A percentile compares a stretch with the other conserved stretches of the same genome.
These are phyloP conservation scores for Sebastes umbrosus DNA, from an alignment of 2,797 vertebrate genomes.

Conservation along the genomic window DNA sequence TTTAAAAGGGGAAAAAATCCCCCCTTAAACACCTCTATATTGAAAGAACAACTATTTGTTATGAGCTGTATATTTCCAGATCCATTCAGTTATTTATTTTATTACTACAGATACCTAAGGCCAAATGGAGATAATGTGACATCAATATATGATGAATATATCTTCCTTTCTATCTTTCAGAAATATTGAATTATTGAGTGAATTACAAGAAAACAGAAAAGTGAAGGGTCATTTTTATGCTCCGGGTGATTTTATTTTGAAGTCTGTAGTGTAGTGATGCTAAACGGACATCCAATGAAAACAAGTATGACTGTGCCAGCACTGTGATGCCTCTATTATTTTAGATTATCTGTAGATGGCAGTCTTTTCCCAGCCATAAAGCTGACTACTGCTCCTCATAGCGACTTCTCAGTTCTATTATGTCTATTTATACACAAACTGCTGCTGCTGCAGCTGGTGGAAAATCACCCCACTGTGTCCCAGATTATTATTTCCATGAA, in stretches of 20 bases:
- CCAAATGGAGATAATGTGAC: background rate
- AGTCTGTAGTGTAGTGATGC: background rate
- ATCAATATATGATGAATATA: too few relatives aligned
- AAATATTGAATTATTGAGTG: background rate
- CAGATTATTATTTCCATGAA: background rate
- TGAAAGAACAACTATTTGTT: background rate
- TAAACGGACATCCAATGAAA: background rate
- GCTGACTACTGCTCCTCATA: background rate
- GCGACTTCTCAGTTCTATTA: background rate
- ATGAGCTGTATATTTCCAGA: background rate
- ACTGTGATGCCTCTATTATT: background rate
- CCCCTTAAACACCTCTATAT: background rate
- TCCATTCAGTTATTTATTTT: background rate
- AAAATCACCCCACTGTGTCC: background rate
- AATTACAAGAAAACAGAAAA: background rate
- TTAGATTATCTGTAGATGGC: constrained; percentile 23
- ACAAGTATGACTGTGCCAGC: background rate
- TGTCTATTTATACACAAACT: background rate
- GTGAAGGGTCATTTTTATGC: background rate
- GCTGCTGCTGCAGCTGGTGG: background rate
- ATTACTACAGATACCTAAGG: background rate
- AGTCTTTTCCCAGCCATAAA: background rate
- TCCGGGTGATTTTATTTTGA: background rate
- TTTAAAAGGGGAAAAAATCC: background rate
- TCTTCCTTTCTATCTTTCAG: background rate